phyloP scores from a whole-genome alignment of 2,113 vertebrate genomes.

The Protomyctophum bolini region DNA sequence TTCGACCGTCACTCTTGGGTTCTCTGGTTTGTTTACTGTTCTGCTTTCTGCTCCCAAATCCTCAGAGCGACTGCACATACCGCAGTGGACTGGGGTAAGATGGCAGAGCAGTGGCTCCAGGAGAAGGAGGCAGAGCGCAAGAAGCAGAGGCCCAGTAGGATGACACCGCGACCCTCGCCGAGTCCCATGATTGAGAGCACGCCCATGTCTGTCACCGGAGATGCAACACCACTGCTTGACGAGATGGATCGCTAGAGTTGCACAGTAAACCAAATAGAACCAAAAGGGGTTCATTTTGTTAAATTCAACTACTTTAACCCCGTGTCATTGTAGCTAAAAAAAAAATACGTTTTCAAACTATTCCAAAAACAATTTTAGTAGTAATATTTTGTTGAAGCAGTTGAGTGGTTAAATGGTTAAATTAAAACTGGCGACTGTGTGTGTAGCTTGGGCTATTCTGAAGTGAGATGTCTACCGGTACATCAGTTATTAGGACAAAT shows the following conservation, averaged over 20 bases:
- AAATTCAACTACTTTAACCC: too few species aligned
- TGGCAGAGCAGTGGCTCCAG: constrained; percentile 93
- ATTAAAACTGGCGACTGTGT: too few species aligned
- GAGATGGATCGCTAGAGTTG: constrained; percentile 89
- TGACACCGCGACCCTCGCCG: constrained; percentile 87
- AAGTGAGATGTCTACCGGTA: too few species aligned
- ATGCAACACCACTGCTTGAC: constrained; percentile 88
- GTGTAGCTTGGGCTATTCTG: too few species aligned
- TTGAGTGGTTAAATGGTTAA: too few species aligned
- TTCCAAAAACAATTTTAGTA: too few species aligned
- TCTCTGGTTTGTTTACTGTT: neutral
- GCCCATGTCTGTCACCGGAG: constrained; percentile 89
- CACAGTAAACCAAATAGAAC: too few species aligned
- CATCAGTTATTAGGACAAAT: too few species aligned
- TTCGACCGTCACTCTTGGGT: too few species aligned
- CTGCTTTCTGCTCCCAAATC: neutral
- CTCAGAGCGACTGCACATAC: constrained; percentile 84
- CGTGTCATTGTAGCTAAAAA: too few species aligned
- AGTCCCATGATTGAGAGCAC: constrained; percentile 93
- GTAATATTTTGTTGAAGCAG: too few species aligned
- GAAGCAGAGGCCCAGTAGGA: constrained; percentile 81
- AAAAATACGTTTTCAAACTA: too few species aligned
- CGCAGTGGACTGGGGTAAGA: constrained; percentile 92
- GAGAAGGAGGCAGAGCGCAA: constrained; percentile 89
- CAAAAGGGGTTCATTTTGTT: neutral